Evolutionary conservation across 1,140 invertebrate species (phyloP).

Genomic region (Diploscapter pachys): DNA sequence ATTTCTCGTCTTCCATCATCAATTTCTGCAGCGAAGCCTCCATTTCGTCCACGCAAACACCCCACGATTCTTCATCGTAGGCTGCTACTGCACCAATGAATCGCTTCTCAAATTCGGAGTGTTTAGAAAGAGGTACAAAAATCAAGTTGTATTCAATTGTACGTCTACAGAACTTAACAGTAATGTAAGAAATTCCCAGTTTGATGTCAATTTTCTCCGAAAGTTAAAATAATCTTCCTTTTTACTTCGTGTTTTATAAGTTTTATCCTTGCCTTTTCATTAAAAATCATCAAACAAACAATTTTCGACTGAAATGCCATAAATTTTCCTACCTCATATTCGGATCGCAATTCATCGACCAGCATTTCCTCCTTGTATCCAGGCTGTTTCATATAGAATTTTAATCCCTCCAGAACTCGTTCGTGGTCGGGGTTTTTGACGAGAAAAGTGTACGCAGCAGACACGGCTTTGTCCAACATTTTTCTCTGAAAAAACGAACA

Average conservation of each 20-base stretch:
- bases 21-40: conserved; percentile 20
- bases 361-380: conserved; percentile 24
- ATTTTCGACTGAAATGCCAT: background rate
- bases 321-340: conserved; percentile 13
- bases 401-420: conserved; percentile 17
- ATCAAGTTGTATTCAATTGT: too few relatives aligned
- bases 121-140: background rate
- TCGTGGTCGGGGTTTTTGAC: conserved; percentile 22
- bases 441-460: conserved; percentile 24
- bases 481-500: background rate
- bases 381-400: conserved; percentile 17
- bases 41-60: conserved; percentile 20
- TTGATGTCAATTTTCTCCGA: too few relatives aligned
- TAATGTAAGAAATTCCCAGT: too few relatives aligned
- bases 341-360: conserved; percentile 8
- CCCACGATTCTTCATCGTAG: conserved; percentile 20
- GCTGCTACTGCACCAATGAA: conserved; percentile 20
- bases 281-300: background rate
- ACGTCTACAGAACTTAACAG: too few relatives aligned
- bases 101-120: background rate
- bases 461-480: conserved; percentile 7
- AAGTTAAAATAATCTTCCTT: background rate
- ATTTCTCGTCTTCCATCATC: conserved; percentile 19
- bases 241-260: background rate
- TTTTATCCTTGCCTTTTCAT: background rate